phyloP scores from a whole-genome alignment of 1,140 invertebrate genomes.

The Hycleus cichorii region DNA sequence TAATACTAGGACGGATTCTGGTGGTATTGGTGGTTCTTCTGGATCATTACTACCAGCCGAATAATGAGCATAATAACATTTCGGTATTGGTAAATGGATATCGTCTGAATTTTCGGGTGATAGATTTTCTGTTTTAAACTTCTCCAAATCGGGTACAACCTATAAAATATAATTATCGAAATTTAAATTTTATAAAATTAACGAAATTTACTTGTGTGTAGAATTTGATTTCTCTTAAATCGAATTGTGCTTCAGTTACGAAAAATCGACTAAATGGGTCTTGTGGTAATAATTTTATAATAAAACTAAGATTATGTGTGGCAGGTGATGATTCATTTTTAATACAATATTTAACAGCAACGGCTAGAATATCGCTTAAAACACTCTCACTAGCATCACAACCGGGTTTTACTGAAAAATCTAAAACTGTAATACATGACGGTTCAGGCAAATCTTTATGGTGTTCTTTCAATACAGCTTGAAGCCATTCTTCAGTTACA shows the following conservation, averaged over 20 bases:
- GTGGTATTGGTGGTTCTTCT: constrained; percentile 41
- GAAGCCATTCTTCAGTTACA: constrained; percentile 54
- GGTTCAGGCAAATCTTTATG: constrained; percentile 40
- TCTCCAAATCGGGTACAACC: constrained; percentile 56
- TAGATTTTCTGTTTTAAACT: constrained; percentile 46
- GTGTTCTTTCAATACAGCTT: constrained; percentile 48
- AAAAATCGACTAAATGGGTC: constrained; percentile 68
- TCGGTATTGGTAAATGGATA: constrained; percentile 51
- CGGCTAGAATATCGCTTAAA: constrained; percentile 56
- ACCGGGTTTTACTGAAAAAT: constrained; percentile 47
- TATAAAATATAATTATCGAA: constrained; percentile 33
- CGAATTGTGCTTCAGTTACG: constrained; percentile 73
- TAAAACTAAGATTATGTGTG: constrained; percentile 47
- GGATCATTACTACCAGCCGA: constrained; percentile 44
- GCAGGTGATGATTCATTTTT: constrained; percentile 29
- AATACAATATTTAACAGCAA: constrained; percentile 46
- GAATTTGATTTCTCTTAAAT: constrained; percentile 73
- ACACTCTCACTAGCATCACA: constrained; percentile 52
- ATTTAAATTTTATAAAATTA: not conserved
- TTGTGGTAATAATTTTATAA: constrained; percentile 67
- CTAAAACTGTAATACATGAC: constrained; percentile 40
- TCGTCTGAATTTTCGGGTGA: constrained; percentile 25
- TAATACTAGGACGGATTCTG: constrained; percentile 58
- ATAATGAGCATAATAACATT: constrained; percentile 59
- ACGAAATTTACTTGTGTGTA: constrained; percentile 61